Conservation (phyloP, 2,113 vertebrate species). For the Nannobrachium achirus region DNA sequence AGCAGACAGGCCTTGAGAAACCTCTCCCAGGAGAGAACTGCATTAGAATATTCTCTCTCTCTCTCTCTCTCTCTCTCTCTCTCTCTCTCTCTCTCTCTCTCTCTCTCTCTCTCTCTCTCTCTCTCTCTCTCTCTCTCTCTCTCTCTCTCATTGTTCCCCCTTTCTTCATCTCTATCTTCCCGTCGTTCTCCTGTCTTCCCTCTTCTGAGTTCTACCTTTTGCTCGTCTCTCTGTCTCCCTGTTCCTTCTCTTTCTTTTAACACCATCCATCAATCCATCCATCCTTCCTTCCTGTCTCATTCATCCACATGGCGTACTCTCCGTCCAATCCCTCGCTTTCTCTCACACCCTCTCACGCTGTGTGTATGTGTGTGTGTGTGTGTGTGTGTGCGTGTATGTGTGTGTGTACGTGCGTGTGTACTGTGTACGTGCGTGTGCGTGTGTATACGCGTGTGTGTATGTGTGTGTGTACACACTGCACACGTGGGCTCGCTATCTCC, state of each 20-base stretch:
- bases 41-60: not conserved
- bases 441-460: slow-evolving; percentile 3
- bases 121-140: not conserved
- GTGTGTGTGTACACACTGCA: slow-evolving; percentile 53
- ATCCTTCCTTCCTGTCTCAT: slow-evolving; percentile 26
- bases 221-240: not conserved
- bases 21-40: not conserved
- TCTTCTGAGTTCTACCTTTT: not conserved
- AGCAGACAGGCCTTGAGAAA: slow-evolving; percentile 14
- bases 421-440: slow-evolving; percentile 6
- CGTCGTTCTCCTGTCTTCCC: not conserved
- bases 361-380: slow-evolving; percentile 39
- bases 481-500: slow-evolving; percentile 73
- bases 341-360: slow-evolving; percentile 3
- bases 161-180: not conserved
- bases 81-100: too few relatives aligned
- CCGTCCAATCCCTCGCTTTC: too few relatives aligned
- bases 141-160: not conserved
- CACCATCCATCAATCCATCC: too few relatives aligned
- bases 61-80: slow-evolving; percentile 2
- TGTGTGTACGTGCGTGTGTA: slow-evolving; percentile 5
- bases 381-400: slow-evolving; percentile 26
- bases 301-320: not conserved
- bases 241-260: slow-evolving; percentile 19
- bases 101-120: slow-evolving; percentile 1